Evolutionary conservation across 1,140 invertebrate species (phyloP).

Genomic region (Spodoptera litura): DNA sequence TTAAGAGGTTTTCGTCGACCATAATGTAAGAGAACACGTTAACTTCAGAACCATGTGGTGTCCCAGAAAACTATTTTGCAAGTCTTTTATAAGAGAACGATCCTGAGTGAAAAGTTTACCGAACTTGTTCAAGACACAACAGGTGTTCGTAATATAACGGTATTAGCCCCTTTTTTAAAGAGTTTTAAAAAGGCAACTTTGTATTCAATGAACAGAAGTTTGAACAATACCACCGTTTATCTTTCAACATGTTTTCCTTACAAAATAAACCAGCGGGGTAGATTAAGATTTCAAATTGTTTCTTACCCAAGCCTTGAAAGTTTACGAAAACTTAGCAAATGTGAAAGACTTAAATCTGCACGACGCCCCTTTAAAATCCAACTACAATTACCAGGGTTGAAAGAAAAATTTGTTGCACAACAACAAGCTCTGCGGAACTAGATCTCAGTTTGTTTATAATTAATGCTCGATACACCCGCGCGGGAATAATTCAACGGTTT

Average conservation of each 20-base stretch:
- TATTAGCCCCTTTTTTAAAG: constrained; percentile 73
- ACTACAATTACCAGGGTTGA: constrained; percentile 10
- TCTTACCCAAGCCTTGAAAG: not conserved
- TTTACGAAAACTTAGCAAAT: constrained; percentile 22
- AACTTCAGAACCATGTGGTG: constrained; percentile 80
- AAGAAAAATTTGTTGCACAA: constrained; percentile 32
- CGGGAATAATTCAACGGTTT: constrained; percentile 77
- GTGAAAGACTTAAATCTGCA: not conserved
- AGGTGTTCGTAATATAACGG: constrained; percentile 70
- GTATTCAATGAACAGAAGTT: constrained; percentile 46
- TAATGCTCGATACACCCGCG: constrained; percentile 70
- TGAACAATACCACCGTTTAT: constrained; percentile 25
- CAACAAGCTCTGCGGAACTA: constrained; percentile 49
- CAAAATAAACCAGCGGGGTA: constrained; percentile 7
- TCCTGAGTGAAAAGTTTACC: constrained; percentile 80
- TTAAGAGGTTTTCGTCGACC: constrained; percentile 53
- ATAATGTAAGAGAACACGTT: constrained; percentile 68
- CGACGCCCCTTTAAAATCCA: constrained; percentile 24
- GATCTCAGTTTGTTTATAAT: constrained; percentile 73
- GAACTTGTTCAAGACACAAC: constrained; percentile 77
- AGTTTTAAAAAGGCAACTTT: constrained; percentile 47
- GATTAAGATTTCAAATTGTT: constrained; percentile 18
- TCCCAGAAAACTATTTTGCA: constrained; percentile 82
- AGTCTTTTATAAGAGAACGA: constrained; percentile 76
- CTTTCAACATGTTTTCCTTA: not conserved